Base-by-base conservation (phyloP, 2,113 vertebrate species). In the Trinectes maculatus region DNA sequence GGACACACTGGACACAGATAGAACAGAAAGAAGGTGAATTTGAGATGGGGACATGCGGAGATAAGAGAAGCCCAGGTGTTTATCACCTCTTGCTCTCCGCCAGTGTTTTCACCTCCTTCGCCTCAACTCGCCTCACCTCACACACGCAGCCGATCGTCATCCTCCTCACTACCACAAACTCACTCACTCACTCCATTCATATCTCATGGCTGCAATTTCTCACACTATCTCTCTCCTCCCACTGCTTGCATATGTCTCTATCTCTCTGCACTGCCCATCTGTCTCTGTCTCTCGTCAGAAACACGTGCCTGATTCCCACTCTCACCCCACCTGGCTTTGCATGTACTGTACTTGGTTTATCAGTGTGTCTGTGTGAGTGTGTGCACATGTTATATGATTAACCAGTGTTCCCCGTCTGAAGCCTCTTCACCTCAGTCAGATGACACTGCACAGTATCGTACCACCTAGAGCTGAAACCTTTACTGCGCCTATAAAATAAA, bases 181-280 rank as follows among this genome's bases (percentile, higher is more conserved):
- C n/a, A n/a, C n/a, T n/a, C 18, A 15, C 39, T 6, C 42, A 39
- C 29, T 46, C 25, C 22, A 13, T 59, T 54, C 74, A 49, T 51
- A 39, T 76, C 42, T 79, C 40, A 67, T 44, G 56, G 40, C 39
- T 43, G 44, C 61, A 25, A n/a, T 64, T 70, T 65, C 44, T 81
- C 51, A 44, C 39, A 26, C 12, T 18, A 6, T 49, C 57, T 61
- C 51, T 51, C 61, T 19, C 15, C 6, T 33, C 37, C 39, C 9
- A 3, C 53, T 53, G 12, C 37, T 34, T 4, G 2, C 37, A 47
- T 49, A 25, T 73, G 37, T 52, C 18, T 61, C 42, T 46, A 19
- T 67, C 51, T 47, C 13, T 66, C 43, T 42, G 47, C 40, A 28
- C 48, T 76, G 37, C 34, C 52, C 61, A 34, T 74, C 59, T 42